A percentile compares a stretch with the other conserved stretches of the same genome.
phyloP scores from a whole-genome alignment of 2,113 vertebrate species.

The Pipa parva region DNA sequence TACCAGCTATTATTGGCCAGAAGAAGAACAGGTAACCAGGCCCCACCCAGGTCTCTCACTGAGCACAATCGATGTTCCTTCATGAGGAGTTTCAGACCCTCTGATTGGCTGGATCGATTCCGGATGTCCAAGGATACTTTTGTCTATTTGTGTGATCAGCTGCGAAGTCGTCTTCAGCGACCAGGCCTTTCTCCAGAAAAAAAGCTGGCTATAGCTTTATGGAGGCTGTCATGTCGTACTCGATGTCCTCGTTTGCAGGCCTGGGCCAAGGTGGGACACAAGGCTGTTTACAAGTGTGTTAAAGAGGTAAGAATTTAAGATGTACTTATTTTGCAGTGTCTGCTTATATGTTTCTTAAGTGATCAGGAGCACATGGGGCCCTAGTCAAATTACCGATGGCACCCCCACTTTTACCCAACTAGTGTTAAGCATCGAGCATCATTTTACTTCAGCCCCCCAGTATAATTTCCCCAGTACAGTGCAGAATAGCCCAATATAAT shows the following conservation, averaged over 20 bases:
- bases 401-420: no score
- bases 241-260: constrained; percentile 58
- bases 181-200: constrained; percentile 57
- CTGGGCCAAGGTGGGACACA: constrained; percentile 53
- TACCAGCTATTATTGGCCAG: neutral
- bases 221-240: constrained; percentile 60
- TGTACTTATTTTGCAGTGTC: no score
- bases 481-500: no score
- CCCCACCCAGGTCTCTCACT: neutral
- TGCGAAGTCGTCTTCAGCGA: constrained; percentile 51
- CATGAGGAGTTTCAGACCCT: constrained; percentile 58
- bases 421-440: no score
- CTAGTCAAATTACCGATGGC: no score
- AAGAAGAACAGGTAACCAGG: neutral
- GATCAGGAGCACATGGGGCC: no score
- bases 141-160: constrained; percentile 57
- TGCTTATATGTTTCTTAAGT: no score
- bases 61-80: neutral
- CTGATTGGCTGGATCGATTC: constrained; percentile 68
- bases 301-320: constrained; percentile 63
- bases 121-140: constrained; percentile 65
- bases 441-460: no score
- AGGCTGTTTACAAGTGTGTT: constrained; percentile 58
- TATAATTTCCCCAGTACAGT: no score
- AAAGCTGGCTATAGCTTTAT: constrained; percentile 61